Conservation (phyloP, 2,113 vertebrate species). For the Oxygymnocypris stewartii region DNA sequence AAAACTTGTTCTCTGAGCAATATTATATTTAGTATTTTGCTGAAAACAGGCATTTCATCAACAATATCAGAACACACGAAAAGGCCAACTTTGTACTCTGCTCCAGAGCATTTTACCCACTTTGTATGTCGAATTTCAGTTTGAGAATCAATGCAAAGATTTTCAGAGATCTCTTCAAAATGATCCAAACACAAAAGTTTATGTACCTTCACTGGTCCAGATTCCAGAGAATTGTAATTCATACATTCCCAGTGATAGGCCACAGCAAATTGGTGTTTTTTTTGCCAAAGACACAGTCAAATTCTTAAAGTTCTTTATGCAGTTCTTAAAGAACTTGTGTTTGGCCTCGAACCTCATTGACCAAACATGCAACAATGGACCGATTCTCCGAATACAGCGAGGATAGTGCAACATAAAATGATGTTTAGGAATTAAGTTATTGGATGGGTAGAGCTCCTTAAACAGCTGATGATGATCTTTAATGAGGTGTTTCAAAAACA, state of each 20-base stretch:
- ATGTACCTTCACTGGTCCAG: conserved; percentile 14
- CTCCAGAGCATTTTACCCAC: conserved; percentile 28
- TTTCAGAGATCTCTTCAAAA: neutral
- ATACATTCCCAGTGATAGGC: conserved; percentile 23
- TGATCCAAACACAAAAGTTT: neutral
- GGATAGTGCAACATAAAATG: conserved; percentile 19
- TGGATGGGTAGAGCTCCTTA: conserved; percentile 29
- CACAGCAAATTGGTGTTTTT: conserved; percentile 28
- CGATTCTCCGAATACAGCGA: neutral
- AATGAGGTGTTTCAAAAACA: conserved; percentile 31
- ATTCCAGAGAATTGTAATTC: conserved; percentile 13
- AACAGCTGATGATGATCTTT: conserved; percentile 16
- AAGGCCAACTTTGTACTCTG: conserved; percentile 21
- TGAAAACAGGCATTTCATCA: conserved; percentile 27
- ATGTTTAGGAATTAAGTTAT: conserved; percentile 21
- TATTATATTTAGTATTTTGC: conserved; percentile 14
- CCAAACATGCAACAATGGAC: conserved; percentile 29
- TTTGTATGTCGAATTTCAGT: conserved; percentile 2
- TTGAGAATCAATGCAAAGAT: conserved; percentile 13
- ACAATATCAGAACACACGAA: conserved; percentile 20
- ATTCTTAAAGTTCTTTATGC: conserved; percentile 6
- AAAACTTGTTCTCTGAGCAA: neutral
- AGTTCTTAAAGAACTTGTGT: conserved; percentile 9
- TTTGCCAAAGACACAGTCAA: conserved; percentile 22
- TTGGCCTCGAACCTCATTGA: neutral